A percentile compares a stretch with the other conserved stretches of the same genome.
phyloP scores from a whole-genome alignment of 2,888 invertebrate genomes.

The Microdon myrmicae region DNA sequence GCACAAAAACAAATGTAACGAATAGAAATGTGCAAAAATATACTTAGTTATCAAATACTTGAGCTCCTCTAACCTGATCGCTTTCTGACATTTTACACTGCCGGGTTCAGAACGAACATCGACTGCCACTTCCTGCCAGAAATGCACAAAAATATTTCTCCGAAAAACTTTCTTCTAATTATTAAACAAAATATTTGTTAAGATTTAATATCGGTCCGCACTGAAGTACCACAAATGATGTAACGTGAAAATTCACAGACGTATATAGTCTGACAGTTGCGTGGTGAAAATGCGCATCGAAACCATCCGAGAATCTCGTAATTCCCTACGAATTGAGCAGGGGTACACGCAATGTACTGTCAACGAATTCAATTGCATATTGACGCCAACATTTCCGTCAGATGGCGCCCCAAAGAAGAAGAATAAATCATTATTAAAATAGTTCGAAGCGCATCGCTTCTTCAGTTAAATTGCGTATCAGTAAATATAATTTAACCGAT shows the following conservation, averaged over 20 bases:
- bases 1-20: constrained; percentile 14
- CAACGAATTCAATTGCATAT: too few species aligned
- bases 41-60: constrained; percentile 18
- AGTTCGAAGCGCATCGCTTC: too few species aligned
- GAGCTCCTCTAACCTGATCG: constrained; percentile 57
- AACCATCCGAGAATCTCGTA: too few species aligned
- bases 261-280: constrained; percentile 14
- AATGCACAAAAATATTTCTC: constrained; percentile 6
- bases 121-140: constrained; percentile 44
- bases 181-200: constrained; percentile 15
- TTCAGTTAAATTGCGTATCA: too few species aligned
- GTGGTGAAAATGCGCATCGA: constrained; percentile 19
- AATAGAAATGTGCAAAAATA: constrained; percentile 10
- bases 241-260: constrained; percentile 53
- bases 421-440: too few species aligned
- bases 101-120: constrained; percentile 21
- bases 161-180: constrained; percentile 15
- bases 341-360: too few species aligned
- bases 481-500: too few species aligned
- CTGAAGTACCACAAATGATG: constrained; percentile 52
- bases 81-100: constrained; percentile 54
- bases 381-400: too few species aligned
- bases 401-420: too few species aligned
- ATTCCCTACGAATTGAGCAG: too few species aligned
- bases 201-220: constrained; percentile 42